A percentile compares a stretch with the other conserved stretches of the same genome.
Evolutionary conservation across 2,888 invertebrate genomes (phyloP).

Genomic region (Pachydiplax longipennis): DNA sequence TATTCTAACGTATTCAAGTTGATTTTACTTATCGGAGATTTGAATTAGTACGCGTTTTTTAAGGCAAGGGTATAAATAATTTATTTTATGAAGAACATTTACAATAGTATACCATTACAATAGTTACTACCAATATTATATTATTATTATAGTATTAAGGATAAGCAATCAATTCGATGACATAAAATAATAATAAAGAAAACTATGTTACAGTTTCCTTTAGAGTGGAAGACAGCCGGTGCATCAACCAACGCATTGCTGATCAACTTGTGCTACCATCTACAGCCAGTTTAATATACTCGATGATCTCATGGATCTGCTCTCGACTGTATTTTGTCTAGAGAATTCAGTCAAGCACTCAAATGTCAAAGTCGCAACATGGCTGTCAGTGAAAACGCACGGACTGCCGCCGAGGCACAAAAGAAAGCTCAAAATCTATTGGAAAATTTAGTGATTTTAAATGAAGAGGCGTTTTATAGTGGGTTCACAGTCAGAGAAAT

Average conservation of each 20-base stretch:
- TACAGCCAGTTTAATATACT: neutral
- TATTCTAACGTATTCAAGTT: too few species aligned
- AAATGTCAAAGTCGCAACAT: slow-evolving; percentile 47
- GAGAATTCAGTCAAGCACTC: slow-evolving; percentile 22
- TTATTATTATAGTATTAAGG: neutral
- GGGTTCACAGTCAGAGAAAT: slow-evolving; percentile 49
- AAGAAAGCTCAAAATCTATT: slow-evolving; percentile 47
- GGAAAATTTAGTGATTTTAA: slow-evolving; percentile 49
- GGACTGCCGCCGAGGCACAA: slow-evolving; percentile 14
- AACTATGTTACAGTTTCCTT: neutral
- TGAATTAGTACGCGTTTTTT: too few species aligned
- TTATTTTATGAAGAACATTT: too few species aligned
- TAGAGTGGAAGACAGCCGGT: neutral
- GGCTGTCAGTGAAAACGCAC: slow-evolving; percentile 46
- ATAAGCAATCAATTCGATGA: neutral
- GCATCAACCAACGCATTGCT: too few species aligned
- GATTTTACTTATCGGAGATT: too few species aligned
- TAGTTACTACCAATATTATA: neutral
- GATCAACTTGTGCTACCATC: neutral
- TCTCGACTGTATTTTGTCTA: slow-evolving; percentile 10
- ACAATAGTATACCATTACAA: too few species aligned
- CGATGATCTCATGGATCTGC: neutral
- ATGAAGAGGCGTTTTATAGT: slow-evolving; percentile 48
- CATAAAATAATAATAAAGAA: neutral
- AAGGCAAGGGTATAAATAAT: too few species aligned